These are phyloP conservation scores for Linyphia triangularis DNA, from an alignment of 2,888 invertebrate species.

Conservation along the genomic window DNA sequence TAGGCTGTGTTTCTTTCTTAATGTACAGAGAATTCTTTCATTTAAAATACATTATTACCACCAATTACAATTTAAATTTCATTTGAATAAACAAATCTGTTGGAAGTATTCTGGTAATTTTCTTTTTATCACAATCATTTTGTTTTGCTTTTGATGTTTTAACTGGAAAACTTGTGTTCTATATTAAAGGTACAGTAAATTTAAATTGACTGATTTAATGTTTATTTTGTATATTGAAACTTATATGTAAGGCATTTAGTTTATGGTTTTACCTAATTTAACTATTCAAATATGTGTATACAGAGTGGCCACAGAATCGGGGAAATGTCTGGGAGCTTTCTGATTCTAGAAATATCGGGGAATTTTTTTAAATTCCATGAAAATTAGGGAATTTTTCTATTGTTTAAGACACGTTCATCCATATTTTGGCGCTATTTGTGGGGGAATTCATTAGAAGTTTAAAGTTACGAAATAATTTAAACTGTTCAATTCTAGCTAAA, in stretches of 20 bases:
- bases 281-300: too few species aligned
- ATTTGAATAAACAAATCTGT: background rate
- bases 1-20: conserved; percentile 78
- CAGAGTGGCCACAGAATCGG: too few species aligned
- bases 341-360: background rate
- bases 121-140: background rate
- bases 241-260: too few species aligned
- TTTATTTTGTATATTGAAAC: background rate
- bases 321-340: too few species aligned
- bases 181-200: background rate
- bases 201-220: background rate
- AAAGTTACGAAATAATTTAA: too few species aligned
- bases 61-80: background rate
- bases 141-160: background rate
- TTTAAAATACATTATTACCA: background rate
- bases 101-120: background rate
- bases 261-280: too few species aligned
- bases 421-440: too few species aligned
- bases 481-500: too few species aligned
- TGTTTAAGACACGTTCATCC: too few species aligned
- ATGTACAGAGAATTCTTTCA: background rate
- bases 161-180: background rate
- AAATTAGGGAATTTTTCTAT: too few species aligned
- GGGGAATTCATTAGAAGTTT: too few species aligned
- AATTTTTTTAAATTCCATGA: too few species aligned